Conservation (phyloP, 1,140 invertebrate species). For the Trichonephila clavata region DNA sequence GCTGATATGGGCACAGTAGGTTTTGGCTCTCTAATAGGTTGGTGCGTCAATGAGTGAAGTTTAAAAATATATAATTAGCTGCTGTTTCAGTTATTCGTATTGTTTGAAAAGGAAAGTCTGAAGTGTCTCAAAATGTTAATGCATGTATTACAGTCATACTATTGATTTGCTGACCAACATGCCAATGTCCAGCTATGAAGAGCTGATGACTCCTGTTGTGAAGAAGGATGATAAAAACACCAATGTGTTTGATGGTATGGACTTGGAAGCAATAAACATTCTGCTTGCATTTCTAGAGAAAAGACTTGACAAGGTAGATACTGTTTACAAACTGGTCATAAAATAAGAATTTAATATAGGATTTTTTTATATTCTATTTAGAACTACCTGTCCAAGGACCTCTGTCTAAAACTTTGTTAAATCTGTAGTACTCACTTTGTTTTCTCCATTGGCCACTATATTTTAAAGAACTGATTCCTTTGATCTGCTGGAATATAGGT, state of each 20-base stretch:
- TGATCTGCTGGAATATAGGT: too few relatives aligned
- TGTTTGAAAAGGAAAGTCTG: too few relatives aligned
- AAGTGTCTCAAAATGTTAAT: neutral
- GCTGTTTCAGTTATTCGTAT: too few relatives aligned
- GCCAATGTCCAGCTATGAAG: conserved; percentile 83
- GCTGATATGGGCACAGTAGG: too few relatives aligned
- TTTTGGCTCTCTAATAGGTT: too few relatives aligned
- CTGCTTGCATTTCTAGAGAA: conserved; percentile 86
- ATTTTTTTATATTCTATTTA: neutral
- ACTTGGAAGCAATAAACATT: conserved; percentile 87
- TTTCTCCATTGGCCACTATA: too few relatives aligned
- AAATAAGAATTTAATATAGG: neutral
- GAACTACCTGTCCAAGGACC: too few relatives aligned
- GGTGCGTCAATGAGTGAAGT: too few relatives aligned
- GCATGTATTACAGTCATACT: conserved; percentile 82
- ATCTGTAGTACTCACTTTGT: too few relatives aligned
- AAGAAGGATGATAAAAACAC: conserved; percentile 80
- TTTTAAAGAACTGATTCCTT: too few relatives aligned
- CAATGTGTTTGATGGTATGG: conserved; percentile 85
- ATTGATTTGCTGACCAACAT: conserved; percentile 85
- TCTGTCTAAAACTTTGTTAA: too few relatives aligned
- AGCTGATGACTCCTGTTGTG: conserved; percentile 82
- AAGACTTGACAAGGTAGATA: conserved; percentile 81
- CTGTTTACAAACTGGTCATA: neutral
- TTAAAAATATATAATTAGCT: too few relatives aligned